These are phyloP conservation scores for Parnassius apollo DNA, from an alignment of 2,888 invertebrate species.

Conservation along the genomic window DNA sequence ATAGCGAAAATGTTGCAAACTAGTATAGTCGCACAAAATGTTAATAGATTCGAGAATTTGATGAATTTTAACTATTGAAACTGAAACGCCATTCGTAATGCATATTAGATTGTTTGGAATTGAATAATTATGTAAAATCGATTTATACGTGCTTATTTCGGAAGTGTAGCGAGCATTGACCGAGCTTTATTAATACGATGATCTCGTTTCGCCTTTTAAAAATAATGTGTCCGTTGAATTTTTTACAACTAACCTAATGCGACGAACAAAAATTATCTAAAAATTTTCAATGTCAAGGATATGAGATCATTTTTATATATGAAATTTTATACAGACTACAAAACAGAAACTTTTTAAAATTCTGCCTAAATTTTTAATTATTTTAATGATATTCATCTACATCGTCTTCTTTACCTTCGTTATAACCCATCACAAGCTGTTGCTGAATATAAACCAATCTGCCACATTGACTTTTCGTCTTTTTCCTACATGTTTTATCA, in stretches of 20 bases:
- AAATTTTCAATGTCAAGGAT: conserved; percentile 17
- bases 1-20: too few relatives aligned
- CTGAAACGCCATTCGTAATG: neutral
- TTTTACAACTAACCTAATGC: conserved; percentile 23
- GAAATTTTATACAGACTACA: too few relatives aligned
- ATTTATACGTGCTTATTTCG: conserved; percentile 24
- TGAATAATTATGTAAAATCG: conserved; percentile 26
- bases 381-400: too few relatives aligned
- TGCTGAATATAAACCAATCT: too few relatives aligned
- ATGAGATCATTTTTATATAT: neutral
- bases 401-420: too few relatives aligned
- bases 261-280: conserved; percentile 14
- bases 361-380: too few relatives aligned
- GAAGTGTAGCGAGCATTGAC: conserved; percentile 32
- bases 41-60: conserved; percentile 7
- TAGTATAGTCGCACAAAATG: neutral
- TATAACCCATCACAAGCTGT: too few relatives aligned
- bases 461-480: too few relatives aligned
- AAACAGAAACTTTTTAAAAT: too few relatives aligned
- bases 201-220: conserved; percentile 40
- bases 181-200: conserved; percentile 33
- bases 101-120: conserved; percentile 16
- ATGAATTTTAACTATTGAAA: conserved; percentile 4
- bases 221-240: conserved; percentile 44
- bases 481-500: too few relatives aligned